A percentile compares a stretch with the other conserved stretches of the same genome.
These are phyloP conservation scores for Bettongia penicillata DNA, from an alignment of 2,113 vertebrate species.

Conservation along the genomic window DNA sequence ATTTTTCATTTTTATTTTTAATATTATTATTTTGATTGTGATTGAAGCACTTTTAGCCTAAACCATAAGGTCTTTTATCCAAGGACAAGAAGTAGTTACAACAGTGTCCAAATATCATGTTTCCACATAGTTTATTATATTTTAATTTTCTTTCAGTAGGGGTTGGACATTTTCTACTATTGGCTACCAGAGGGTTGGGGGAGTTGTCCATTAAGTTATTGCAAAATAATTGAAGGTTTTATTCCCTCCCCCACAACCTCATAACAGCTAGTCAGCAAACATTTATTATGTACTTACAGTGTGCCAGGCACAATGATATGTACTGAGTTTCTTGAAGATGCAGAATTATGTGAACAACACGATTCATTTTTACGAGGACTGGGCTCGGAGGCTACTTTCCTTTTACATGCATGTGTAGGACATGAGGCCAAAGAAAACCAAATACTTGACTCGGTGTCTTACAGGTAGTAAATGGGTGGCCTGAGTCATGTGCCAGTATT, in stretches of 20 bases:
- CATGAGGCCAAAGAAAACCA: neutral
- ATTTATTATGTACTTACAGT: neutral
- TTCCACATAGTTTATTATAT: no score
- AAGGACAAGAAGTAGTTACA: neutral
- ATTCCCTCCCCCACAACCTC: neutral
- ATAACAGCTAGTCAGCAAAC: neutral
- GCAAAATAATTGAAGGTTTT: neutral
- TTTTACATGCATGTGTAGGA: neutral
- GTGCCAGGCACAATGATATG: neutral
- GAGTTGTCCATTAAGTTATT: neutral
- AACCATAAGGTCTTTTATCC: neutral
- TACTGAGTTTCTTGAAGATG: neutral
- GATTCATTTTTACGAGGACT: no score
- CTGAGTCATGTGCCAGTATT: neutral
- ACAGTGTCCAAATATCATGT: neutral
- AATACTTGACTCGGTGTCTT: neutral
- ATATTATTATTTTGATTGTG: neutral
- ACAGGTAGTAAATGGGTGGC: neutral
- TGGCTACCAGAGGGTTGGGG: neutral
- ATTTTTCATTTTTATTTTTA: no score
- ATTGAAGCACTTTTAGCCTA: neutral
- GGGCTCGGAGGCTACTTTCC: no score
- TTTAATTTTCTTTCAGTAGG: neutral
- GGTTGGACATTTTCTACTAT: neutral
- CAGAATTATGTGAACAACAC: neutral